Evolutionary conservation across 1,140 invertebrate species (phyloP).

Genomic region (Xylocopa sonorina): DNA sequence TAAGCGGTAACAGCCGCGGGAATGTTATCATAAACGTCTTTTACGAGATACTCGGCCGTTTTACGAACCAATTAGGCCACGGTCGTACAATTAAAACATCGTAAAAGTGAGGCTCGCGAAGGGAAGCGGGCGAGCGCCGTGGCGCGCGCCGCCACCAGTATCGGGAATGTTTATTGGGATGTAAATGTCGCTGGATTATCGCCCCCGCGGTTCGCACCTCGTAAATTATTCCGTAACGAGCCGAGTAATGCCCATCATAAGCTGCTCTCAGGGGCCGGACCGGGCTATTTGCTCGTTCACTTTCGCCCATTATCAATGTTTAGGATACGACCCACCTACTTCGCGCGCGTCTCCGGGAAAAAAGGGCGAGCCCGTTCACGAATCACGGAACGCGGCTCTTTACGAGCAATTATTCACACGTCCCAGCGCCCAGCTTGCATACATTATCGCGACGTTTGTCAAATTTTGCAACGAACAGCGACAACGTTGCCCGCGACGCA

Average conservation of each 20-base stretch:
- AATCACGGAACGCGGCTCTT: background rate
- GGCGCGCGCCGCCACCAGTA: conserved; percentile 69
- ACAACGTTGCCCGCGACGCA: background rate
- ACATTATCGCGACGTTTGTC: background rate
- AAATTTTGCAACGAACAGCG: background rate
- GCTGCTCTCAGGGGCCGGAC: conserved; percentile 71
- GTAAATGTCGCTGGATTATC: conserved; percentile 83
- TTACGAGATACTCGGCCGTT: conserved; percentile 74
- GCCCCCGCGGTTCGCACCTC: conserved; percentile 81
- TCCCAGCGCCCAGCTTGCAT: too few species aligned
- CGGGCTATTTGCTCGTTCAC: conserved; percentile 68
- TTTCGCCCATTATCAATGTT: conserved; percentile 71
- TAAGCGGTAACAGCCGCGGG: conserved; percentile 36
- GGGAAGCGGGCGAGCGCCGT: conserved; percentile 31
- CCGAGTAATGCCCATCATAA: conserved; percentile 81
- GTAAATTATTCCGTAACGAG: conserved; percentile 82
- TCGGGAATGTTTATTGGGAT: conserved; percentile 81
- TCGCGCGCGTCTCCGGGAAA: background rate
- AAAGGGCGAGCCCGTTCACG: background rate
- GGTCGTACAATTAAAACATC: conserved; percentile 78
- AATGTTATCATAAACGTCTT: conserved; percentile 73
- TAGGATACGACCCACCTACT: conserved; percentile 65
- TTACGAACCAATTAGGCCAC: conserved; percentile 79
- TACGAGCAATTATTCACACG: background rate
- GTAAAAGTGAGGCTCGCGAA: conserved; percentile 73